Base-by-base conservation (phyloP, 2,888 invertebrate genomes). In the Hipparchia semele region DNA sequence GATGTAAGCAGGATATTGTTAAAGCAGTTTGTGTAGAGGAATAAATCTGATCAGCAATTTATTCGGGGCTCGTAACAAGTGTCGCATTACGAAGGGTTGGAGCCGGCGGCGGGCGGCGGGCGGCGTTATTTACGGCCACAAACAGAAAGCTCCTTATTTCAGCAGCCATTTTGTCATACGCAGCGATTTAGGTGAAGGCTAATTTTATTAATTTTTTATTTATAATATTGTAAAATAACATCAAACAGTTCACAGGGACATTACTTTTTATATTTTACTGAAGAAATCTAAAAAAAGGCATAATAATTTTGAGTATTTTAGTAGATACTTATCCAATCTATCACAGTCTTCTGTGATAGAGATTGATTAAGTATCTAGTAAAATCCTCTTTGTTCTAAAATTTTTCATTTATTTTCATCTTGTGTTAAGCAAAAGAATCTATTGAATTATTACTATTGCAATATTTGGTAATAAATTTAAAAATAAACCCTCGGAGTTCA, bases 41-140 rank as follows among this genome's bases (percentile, higher is more conserved):
- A 69, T 69, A 69, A 69, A 69, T 69, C 69, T 53, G 69, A 69
- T 69, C 60, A 69, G 69, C 69, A 33, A 69, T 69, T 61, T 69
- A 69, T 69, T 69, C 69, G 60, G 60, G 49, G 51, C 69, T 39
- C 61, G 69, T 69, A 69, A 61, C 69, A 61, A 61, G 69, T 69
- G 69, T 61, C 69, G 69, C 61, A 39, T 68, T 60, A 53, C 53
- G 53, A 53, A 61, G 69, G 61, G 69, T 53, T 53, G 68, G 58
- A 58, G 60, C 60, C 33, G 39, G 68, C 23, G 7, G 5, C 23
- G 23, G 7, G 5, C 23, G 23, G 23, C 23, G 23, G 23, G 23
- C 23, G 7, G 5, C 53, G 60, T 53, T 68, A 69, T 69, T 69
- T 61, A 69, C 49, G 69, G 53, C 53, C 61, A 39, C 69, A 51